phyloP scores from a whole-genome alignment of 2,888 invertebrate genomes.

The Plebejus anna region DNA sequence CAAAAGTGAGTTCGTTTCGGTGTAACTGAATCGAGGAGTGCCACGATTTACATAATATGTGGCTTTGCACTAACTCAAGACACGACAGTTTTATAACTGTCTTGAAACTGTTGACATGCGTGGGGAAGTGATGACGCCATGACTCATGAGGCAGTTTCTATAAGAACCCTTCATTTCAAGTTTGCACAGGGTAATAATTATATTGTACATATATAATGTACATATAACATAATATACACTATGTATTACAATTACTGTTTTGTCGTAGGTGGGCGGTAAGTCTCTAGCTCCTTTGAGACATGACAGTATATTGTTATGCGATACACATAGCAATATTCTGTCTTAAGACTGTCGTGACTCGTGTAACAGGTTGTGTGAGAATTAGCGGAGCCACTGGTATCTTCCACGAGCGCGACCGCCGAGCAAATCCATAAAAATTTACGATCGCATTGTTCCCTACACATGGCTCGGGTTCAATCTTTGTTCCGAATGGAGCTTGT shows the following conservation, averaged over 20 bases:
- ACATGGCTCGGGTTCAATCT: slow-evolving; percentile 34
- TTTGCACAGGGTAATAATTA: neutral
- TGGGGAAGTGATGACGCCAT: neutral
- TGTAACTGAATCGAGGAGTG: slow-evolving; percentile 26
- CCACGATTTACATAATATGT: slow-evolving; percentile 25
- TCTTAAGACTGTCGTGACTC: too few species aligned
- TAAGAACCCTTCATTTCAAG: neutral
- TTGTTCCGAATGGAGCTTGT: slow-evolving; percentile 30
- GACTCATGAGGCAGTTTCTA: neutral
- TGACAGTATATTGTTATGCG: neutral
- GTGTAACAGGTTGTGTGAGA: slow-evolving; percentile 20
- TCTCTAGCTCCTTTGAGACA: too few species aligned
- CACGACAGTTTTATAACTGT: neutral
- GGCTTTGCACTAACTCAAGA: neutral
- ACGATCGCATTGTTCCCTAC: slow-evolving; percentile 46
- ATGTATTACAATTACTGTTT: too few species aligned
- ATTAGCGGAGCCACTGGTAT: slow-evolving; percentile 33
- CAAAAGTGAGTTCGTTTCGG: slow-evolving; percentile 17
- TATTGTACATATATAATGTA: neutral
- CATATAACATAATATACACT: too few species aligned
- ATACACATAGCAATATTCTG: too few species aligned
- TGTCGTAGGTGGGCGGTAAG: too few species aligned
- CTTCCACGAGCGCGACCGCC: slow-evolving; percentile 34
- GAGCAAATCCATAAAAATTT: slow-evolving; percentile 44
- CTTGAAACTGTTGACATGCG: neutral